Base-by-base conservation (phyloP, 2,888 invertebrate species). In the Hoplodrina blanda region DNA sequence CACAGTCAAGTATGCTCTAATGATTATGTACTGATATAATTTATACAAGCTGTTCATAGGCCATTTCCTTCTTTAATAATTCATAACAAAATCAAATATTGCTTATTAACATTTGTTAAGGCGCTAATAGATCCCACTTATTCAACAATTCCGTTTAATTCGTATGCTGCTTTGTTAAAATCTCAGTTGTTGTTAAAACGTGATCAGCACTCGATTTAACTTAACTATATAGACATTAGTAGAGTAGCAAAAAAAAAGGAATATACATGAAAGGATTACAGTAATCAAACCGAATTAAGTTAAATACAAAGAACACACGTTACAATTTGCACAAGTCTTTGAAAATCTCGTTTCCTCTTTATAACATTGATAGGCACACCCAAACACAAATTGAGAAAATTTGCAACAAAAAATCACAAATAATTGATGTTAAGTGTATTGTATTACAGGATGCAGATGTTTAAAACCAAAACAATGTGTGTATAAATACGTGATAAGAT, bases 401-500 rank as follows among this genome's bases (percentile, higher is more conserved):
- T 78, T 84, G 68, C 80, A 78, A 80, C 25, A 25, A 83, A 41
- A 80, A 88, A 85, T 82, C 70, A 86, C 76, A 82, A 70, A 69
- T 90, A 89, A 90, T 89, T 89, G 80, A 75, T 41, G 30, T 52
- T 80, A 85, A 82, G 78, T 76, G 67, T 83, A 85, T 81, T 80
- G 49, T 78, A 83, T 84, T 84, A 82, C 86, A 87, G 90, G 90
- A 89, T 89, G 87, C 87, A 86, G 81, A 88, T 85, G 81, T 81
- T 89, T 90, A 90, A 87, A 86, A 82, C 84, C 78, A 83, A 89
- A 91, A 80, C 84, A 83, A 84, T 87, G 86, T 86, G 78, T 84
- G 88, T 92, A 92, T 92, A 92, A 89, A 92, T 91, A 91, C 87
- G 73, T 81, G 86, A 84, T 61, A 71, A 85, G 80, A 86, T 88